Evolutionary conservation across 2,888 invertebrate genomes (phyloP), one percentile per base, ranked within the genome.

Genomic region (Helicoverpa assulta): DNA sequence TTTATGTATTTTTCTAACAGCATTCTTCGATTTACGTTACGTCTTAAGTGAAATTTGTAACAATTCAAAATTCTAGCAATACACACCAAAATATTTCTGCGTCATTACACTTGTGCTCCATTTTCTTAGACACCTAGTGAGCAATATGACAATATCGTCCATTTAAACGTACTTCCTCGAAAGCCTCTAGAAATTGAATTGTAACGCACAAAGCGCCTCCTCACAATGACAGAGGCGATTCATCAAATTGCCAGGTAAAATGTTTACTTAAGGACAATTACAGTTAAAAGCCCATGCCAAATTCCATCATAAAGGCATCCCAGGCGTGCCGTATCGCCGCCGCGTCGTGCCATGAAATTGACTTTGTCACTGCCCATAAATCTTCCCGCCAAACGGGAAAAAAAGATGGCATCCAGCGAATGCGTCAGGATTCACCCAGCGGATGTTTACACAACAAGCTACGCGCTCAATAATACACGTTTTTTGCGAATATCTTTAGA

Each of bases 361-460:
- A 95, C 94, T 94, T 93, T 95, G 95, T 95, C 95, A 94, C 91
- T 91, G 91, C 80, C 89, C 92, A 93, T 95, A 95, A 95, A 95
- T 95, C 94, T 95, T 93, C 89, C 80, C 88, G 87, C 83, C 88
- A 84, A 91, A 89, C 87, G 80, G 83, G 87, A 93, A 92, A 92
- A 91, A 89, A 88, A 85, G 86, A 86, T 88, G 91, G 90, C 90
- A 85, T 88, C 87, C 88, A 82, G 76, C 83, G 83, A 88, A 88
- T 87, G 89, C 90, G 91, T 87, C 87, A 85, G 86, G 89, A 87
- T 87, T 88, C 88, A 86, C 81, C 82, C 86, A 82, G 84, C 91
- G 93, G 92, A 93, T 95, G 95, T 95, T 94, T 92, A 94, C 94
- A 92, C 93, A 93, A 94, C 93, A 93, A 89, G 80, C 87, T 85